A percentile compares a stretch with the other conserved stretches of the same genome.
Evolutionary conservation across 1,140 invertebrate genomes (phyloP).

Genomic region (Radopholus similis): DNA sequence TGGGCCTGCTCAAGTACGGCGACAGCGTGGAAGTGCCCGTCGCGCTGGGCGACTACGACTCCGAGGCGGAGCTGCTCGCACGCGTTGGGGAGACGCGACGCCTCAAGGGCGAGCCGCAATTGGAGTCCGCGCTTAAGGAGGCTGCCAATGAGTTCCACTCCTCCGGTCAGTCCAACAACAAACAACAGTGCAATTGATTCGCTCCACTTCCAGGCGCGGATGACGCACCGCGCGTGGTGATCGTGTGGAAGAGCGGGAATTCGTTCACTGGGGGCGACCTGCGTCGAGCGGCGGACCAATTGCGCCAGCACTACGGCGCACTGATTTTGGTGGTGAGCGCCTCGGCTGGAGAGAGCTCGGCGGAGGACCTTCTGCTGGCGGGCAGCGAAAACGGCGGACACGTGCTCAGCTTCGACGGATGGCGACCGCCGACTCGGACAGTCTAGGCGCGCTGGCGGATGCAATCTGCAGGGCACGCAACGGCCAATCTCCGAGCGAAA

Average conservation of each 20-base stretch:
- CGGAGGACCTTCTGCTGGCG: conserved; percentile 32
- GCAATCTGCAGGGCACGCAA: conserved; percentile 46
- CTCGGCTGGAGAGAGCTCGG: conserved; percentile 27
- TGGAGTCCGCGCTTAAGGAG: conserved; percentile 51
- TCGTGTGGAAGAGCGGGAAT: conserved; percentile 57
- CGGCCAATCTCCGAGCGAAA: not conserved
- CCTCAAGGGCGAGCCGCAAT: conserved; percentile 49
- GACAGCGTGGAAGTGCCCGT: conserved; percentile 46
- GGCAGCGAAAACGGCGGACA: conserved; percentile 27
- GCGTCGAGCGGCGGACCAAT: conserved; percentile 25
- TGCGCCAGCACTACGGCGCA: conserved; percentile 43
- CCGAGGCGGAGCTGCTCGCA: conserved; percentile 43
- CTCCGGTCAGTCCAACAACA: conserved; percentile 27
- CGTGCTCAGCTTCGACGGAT: conserved; percentile 43
- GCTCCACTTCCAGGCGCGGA: conserved; percentile 5
- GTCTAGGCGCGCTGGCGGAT: conserved; percentile 51
- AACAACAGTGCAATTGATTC: not conserved
- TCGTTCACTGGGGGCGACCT: not conserved
- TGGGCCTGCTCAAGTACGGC: conserved; percentile 53
- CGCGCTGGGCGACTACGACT: conserved; percentile 54
- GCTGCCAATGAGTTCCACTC: conserved; percentile 50
- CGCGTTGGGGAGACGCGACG: conserved; percentile 51
- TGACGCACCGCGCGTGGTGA: conserved; percentile 41
- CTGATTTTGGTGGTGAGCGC: conserved; percentile 54
- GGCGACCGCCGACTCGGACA: conserved; percentile 44